Conservation (phyloP, 2,888 invertebrate genomes). For the Xiphydria camelus region DNA sequence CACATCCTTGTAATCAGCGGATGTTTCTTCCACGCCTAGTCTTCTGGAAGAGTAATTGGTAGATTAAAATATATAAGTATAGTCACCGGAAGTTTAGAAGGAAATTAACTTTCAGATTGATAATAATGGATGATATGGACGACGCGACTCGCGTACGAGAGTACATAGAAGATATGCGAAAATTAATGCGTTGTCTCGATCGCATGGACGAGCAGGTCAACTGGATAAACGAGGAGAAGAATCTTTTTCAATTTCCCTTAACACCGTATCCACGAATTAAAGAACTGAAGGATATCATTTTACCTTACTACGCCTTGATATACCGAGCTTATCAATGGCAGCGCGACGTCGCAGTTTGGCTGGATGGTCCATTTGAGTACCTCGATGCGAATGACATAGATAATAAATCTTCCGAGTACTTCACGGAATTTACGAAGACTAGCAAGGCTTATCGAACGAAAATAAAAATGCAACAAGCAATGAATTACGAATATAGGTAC, state of each 20-base stretch:
- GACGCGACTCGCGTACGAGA: conserved; percentile 75
- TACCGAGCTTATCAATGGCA: conserved; percentile 74
- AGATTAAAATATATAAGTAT: too few species aligned
- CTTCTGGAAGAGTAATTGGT: too few species aligned
- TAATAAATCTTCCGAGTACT: conserved; percentile 76
- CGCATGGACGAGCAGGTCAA: conserved; percentile 74
- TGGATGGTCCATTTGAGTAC: conserved; percentile 91
- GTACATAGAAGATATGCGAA: conserved; percentile 77
- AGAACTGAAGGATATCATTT: conserved; percentile 72
- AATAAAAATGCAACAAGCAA: conserved; percentile 76
- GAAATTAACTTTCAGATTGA: too few species aligned
- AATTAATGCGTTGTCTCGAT: conserved; percentile 74
- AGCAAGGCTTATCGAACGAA: conserved; percentile 78
- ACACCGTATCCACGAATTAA: conserved; percentile 78
- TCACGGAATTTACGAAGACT: conserved; percentile 76
- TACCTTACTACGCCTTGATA: conserved; percentile 73
- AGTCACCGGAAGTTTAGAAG: too few species aligned
- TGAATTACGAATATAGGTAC: conserved; percentile 58
- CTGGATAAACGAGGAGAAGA: conserved; percentile 91
- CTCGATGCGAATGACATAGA: conserved; percentile 79
- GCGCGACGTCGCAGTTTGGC: conserved; percentile 82
- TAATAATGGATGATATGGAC: conserved; percentile 83
- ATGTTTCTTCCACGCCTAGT: too few species aligned
- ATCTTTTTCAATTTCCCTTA: conserved; percentile 79
- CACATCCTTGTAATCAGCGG: too few species aligned